Evolutionary conservation across 2,888 invertebrate genomes (phyloP), one percentile per base, ranked within the genome.

Genomic region (Blastobasis adustella): DNA sequence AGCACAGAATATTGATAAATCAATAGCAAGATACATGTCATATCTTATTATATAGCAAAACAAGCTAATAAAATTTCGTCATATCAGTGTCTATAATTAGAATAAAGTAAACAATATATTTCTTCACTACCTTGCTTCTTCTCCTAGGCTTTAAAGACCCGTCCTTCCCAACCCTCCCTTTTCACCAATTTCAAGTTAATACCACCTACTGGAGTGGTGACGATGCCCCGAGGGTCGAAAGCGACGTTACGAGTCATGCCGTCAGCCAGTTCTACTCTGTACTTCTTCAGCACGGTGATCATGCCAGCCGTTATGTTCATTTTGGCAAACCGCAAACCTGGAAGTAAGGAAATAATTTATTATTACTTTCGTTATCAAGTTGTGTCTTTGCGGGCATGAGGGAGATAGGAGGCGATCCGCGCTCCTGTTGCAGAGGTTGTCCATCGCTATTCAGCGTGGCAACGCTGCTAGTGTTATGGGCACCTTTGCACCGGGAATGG

Each of bases 231-330:
- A 0, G 72, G 56, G 2, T 67, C 66, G 6, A 71, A 55, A n/a
- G 57, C 53, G 41, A 73, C 4, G 1, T 37, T 57, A 1, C 44
- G 10, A 0, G 71, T 59, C 54, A 61, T 73, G 0, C 55, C 66
- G 0, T 58, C 60, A 0, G 68, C 66, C 6, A 73, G 51, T 37
- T 65, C 63, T 41, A 77, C 55, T 0, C 57, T 52, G 55, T 69
- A 76, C 40, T 69, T 69, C 60, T 71, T 73, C 52, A 78, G 54
- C 5, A 77, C 37, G 0, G 75, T 71, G 8, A 73, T 54, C 2
- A 79, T 55, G 0, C 69, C 74, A 1, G 74, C 58, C 5, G 69
- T 6, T 56, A 71, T 65, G 51, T 70, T 69, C 74, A 77, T 76
- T 52, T 65, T 71, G 0, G 71, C 70, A 48, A 74, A 76, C 0